Evolutionary conservation across 2,888 invertebrate species (phyloP), one percentile per base, ranked within the genome.

Genomic region (Morpho achilles): DNA sequence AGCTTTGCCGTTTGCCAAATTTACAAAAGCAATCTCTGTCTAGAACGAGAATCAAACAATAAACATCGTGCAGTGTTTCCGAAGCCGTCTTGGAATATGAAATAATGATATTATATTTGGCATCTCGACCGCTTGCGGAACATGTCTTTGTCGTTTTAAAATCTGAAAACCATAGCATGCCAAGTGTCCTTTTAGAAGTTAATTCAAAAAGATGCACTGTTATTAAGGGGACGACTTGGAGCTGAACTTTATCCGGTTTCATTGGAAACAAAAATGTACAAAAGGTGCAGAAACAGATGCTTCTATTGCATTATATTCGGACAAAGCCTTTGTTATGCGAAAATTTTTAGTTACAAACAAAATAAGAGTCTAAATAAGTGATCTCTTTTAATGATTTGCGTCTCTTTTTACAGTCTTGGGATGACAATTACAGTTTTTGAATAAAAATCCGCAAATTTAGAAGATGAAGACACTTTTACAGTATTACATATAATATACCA

Each of bases 101-200:
- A 82, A 82, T 84, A 81, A 84, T 83, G 82, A 77, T 84, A 84
- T 81, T 82, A 80, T 77, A 71, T 74, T 83, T 84, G 84, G 84
- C 84, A 84, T 67, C 53, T 54, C 59, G 41, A 57, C 61, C 50
- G 51, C 59, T 62, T 59, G 60, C 65, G 58, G 65, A 66, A 69
- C 69, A 73, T 69, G 74, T 71, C 74, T 65, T 73, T 69, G 74
- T 73, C 65, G 64, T 64, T 66, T 32, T 69, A 55, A 55, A 69
- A 68, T 73, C 77, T 70, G 55, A 70, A 71, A 69, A 68, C 70
- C 61, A 68, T 65, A 62, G 52, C 59, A 58, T 73, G 79, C 79
- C 80, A 77, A 79, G 68, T 70, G 58, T 65, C 60, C 60, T 64
- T 61, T 64, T 61, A 59, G 63, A 65, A 62, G 64, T 59, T 63